Conservation (phyloP, 2,797 vertebrate species). For the Buphagus erythrorhynchus region DNA sequence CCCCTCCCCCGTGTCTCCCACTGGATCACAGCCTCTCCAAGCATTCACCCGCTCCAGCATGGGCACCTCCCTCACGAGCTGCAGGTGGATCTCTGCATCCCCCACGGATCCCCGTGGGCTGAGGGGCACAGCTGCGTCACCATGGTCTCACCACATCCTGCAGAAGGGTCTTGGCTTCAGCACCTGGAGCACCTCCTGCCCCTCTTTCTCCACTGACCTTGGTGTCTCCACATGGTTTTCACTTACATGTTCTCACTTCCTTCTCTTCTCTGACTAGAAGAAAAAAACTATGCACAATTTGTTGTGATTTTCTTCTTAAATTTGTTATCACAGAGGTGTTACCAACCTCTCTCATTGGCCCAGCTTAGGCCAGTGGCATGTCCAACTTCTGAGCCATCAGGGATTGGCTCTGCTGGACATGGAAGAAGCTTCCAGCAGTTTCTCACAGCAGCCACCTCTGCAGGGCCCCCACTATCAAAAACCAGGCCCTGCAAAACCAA, state of each 20-base stretch:
- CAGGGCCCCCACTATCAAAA: neutral
- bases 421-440: neutral
- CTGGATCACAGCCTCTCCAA: neutral
- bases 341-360: neutral
- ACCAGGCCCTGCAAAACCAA: neutral
- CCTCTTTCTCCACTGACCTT: neutral
- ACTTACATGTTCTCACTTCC: neutral
- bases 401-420: neutral
- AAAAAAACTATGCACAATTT: neutral
- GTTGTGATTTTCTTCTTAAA: neutral
- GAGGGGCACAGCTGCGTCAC: too few species aligned
- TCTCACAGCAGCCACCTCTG: neutral
- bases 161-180: too few species aligned
- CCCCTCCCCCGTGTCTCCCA: neutral
- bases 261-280: neutral
- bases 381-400: neutral
- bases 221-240: neutral
- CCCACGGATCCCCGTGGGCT: neutral
- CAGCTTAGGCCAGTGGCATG: neutral
- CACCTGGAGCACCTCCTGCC: too few species aligned
- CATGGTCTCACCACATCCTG: too few species aligned
- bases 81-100: neutral
- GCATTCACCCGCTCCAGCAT: rapidly evolving
- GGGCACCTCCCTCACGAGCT: rapidly evolving
- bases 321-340: neutral